Conservation (phyloP, 2,113 vertebrate species). For the Pogona vitticeps region DNA sequence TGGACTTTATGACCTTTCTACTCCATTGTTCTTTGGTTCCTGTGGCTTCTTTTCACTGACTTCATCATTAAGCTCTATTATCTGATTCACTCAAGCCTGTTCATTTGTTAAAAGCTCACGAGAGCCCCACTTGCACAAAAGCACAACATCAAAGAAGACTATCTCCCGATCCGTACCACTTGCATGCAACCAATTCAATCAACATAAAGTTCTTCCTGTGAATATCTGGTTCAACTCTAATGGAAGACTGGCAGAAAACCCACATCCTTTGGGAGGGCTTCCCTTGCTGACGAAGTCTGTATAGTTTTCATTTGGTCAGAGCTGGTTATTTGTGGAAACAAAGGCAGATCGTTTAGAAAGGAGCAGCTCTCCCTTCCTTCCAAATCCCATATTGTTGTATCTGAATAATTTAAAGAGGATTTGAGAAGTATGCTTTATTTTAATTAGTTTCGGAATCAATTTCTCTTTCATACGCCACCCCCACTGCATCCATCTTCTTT, state of each 20-base stretch:
- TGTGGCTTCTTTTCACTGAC: neutral
- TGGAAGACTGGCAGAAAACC: neutral
- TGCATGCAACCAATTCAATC: neutral
- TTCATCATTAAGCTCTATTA: neutral
- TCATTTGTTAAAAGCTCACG: neutral
- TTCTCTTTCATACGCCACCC: conserved; percentile 58
- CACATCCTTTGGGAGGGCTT: conserved; percentile 33
- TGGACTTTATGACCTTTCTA: too few relatives aligned
- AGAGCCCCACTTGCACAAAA: conserved; percentile 4
- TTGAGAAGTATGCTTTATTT: conserved; percentile 71
- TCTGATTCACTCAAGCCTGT: neutral
- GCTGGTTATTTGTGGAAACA: conserved; percentile 61
- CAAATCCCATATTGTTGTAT: conserved; percentile 41
- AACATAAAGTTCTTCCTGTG: neutral
- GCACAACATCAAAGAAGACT: neutral
- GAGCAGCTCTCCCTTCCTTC: conserved; percentile 39
- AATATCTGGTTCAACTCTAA: neutral
- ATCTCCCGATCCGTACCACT: neutral
- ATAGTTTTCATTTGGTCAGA: conserved; percentile 52
- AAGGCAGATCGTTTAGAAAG: conserved; percentile 57
- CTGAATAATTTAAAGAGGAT: conserved; percentile 70
- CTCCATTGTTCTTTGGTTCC: neutral
- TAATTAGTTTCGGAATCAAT: conserved; percentile 73
- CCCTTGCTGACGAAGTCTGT: conserved; percentile 35
- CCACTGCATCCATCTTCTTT: conserved; percentile 10